Evolutionary conservation across 2,888 invertebrate species (phyloP), one percentile per base, ranked within the genome.

Genomic region (Drosophila subsilvestris): DNA sequence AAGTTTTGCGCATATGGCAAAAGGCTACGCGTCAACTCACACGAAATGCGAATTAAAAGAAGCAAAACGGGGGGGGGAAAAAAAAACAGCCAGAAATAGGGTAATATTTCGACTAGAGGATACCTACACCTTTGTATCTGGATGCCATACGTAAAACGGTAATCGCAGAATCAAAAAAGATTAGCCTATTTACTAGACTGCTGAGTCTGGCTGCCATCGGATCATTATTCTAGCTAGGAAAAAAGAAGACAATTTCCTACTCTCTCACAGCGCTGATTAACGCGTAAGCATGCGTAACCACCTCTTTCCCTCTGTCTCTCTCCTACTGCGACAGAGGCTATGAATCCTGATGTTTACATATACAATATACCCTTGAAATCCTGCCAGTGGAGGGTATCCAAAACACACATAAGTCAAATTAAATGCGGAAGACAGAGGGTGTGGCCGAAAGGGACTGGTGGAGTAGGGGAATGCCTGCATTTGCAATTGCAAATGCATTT

Each of bases 21-120:
- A 80, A 84, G 87, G 85, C 79, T 88, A 86, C 88, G 89, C 85
- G 76, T 86, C 88, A 88, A 84, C 85, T 86, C 86, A 86, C 85
- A 86, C 88, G 85, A 88, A 86, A 88, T 86, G 81, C 81, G 85
- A 86, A 88, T 88, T 86, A 88, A 74, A 86, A 66, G 54, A 60
- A 44, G 29, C 51, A 18, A 27, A 37, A 9, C 37, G 53, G 20
- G 29, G 49, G 53, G 20, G 29, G 17, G 9, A 29, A 50, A 32
- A 32, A 32, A 22, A 53, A 9, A 42, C 37, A 14, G 22, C 14
- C 9, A 9, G 37, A 53, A 50, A 22, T 14, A 14, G 29, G 18
- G 7, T 1, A 37, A 42, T 18, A 53, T 22, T 22, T 14, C 32
- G 22, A 22, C 37, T 53, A 10, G 37, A 22, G 18, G 37, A 53